Evolutionary conservation across 2,113 vertebrate species (phyloP).

Genomic region (Leptocoma aspasia): DNA sequence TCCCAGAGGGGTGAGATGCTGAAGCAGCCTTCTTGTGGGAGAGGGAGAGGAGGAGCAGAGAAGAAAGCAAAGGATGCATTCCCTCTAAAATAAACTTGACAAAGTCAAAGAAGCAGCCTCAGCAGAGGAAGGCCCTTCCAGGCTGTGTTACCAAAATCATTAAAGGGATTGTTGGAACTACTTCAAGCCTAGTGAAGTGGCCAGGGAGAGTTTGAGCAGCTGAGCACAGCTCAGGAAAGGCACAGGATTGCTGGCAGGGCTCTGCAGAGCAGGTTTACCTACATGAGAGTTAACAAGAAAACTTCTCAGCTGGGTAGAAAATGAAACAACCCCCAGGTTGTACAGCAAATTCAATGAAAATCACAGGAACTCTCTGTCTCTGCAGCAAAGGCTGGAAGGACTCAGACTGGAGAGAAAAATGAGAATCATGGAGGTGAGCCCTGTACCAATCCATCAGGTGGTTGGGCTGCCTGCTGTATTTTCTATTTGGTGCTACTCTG

Average conservation of each 20-base stretch:
- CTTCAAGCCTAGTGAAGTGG: not conserved
- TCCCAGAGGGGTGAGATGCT: not conserved
- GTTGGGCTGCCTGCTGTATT: not conserved
- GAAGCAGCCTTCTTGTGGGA: not conserved
- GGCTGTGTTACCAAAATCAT: not conserved
- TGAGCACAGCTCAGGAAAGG: not conserved
- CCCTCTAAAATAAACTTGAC: not conserved
- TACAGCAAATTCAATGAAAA: not conserved
- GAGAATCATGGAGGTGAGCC: not conserved
- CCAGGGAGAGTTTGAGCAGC: not conserved
- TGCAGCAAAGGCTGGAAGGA: not conserved
- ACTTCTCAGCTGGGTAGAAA: not conserved
- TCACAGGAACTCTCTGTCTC: not conserved
- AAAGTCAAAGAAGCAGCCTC: not conserved
- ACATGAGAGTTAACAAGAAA: not conserved
- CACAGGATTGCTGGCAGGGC: not conserved
- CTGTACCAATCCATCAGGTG: slow-evolving; percentile 25
- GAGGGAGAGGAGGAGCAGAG: not conserved
- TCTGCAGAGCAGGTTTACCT: not conserved
- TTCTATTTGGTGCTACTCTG: not conserved
- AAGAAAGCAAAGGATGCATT: not conserved
- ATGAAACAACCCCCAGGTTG: not conserved
- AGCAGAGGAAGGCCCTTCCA: not conserved
- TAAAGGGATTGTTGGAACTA: not conserved
- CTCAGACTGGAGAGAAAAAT: not conserved